Conservation (phyloP, 2,113 vertebrate species). For the Rostratula benghalensis region DNA sequence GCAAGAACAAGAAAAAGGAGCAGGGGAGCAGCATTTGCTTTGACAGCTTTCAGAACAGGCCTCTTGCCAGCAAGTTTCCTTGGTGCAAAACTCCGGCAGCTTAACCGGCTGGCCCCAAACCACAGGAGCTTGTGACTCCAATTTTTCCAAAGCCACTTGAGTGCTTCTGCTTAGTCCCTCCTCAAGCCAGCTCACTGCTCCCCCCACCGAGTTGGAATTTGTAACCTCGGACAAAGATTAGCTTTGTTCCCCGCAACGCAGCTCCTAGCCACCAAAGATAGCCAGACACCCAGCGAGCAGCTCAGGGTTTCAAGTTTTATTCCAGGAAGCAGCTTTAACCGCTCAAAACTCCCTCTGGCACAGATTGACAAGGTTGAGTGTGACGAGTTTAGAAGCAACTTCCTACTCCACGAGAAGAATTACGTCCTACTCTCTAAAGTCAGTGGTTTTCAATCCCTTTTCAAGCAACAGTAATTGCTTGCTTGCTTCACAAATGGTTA, state of each 20-base stretch:
- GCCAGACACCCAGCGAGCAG: background rate
- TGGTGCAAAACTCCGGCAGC: background rate
- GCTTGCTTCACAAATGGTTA: background rate
- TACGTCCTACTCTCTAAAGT: background rate
- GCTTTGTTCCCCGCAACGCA: constrained; percentile 18
- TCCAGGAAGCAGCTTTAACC: constrained; percentile 18
- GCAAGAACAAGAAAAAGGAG: background rate
- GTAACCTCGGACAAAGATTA: constrained; percentile 40
- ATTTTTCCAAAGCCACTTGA: background rate
- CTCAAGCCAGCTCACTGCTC: background rate
- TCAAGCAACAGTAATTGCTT: background rate
- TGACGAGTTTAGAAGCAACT: background rate
- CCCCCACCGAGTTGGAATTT: background rate
- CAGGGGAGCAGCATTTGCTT: background rate
- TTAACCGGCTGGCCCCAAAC: background rate
- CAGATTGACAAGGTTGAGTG: background rate
- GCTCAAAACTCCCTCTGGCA: background rate
- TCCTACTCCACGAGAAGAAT: background rate
- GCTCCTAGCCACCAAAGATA: background rate
- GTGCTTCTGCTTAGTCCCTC: background rate
- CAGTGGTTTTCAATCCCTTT: background rate
- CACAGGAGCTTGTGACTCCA: background rate
- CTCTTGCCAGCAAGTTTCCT: background rate
- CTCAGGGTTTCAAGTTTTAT: background rate
- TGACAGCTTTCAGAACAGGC: background rate